Conservation (phyloP, 2,888 invertebrate genomes). For the Sphaeridia pumilis region DNA sequence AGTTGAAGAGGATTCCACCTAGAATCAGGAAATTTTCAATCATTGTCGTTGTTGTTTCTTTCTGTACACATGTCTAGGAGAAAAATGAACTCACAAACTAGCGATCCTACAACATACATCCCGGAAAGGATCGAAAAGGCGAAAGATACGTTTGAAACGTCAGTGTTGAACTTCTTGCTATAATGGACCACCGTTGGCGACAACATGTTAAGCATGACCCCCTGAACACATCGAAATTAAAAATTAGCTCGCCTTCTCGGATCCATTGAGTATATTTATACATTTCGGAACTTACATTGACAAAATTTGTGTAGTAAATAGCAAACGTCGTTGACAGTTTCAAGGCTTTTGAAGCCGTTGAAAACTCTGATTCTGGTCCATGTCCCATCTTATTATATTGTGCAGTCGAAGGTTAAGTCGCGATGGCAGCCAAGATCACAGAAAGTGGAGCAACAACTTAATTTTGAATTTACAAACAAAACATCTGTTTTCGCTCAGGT, state of each 20-base stretch:
- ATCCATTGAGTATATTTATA: not conserved
- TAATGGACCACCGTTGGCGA: slow-evolving; percentile 17
- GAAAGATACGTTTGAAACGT: slow-evolving; percentile 16
- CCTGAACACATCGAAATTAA: not conserved
- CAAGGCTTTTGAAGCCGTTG: not conserved
- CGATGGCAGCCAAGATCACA: too few relatives aligned
- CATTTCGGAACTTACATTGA: not conserved
- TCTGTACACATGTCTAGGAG: not conserved
- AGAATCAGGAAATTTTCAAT: not conserved
- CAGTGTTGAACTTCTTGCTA: slow-evolving; percentile 19
- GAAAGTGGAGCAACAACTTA: too few relatives aligned
- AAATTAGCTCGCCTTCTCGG: not conserved
- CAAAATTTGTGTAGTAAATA: not conserved
- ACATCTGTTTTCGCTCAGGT: too few relatives aligned
- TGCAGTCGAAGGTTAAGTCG: too few relatives aligned
- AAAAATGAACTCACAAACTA: slow-evolving; percentile 14
- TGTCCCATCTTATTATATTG: not conserved
- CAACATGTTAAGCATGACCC: not conserved
- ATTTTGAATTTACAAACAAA: not conserved
- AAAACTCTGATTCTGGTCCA: not conserved
- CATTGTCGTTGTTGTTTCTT: not conserved
- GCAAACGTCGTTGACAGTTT: not conserved
- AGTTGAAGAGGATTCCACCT: slow-evolving; percentile 1
- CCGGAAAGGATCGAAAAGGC: slow-evolving; percentile 18
- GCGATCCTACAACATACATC: slow-evolving; percentile 16